Conservation (phyloP, 2,888 invertebrate genomes). For the Hylaea fasciaria region DNA sequence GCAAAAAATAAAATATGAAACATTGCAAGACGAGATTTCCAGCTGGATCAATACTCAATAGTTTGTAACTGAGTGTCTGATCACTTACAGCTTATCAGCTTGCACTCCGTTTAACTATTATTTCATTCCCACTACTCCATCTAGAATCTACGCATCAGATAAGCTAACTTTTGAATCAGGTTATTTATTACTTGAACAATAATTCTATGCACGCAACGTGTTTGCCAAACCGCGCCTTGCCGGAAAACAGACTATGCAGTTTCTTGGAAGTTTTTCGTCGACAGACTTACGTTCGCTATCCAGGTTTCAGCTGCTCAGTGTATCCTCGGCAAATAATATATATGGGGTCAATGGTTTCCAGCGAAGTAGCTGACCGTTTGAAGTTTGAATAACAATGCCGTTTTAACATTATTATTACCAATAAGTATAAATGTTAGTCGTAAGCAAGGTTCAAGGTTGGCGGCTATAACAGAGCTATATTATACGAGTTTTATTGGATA, state of each 20-base stretch:
- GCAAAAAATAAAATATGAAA: too few species aligned
- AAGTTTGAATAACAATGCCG: constrained; percentile 8
- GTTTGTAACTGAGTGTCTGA: too few species aligned
- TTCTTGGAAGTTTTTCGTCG: background rate
- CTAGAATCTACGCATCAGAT: too few species aligned
- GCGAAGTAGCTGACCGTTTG: constrained; percentile 55
- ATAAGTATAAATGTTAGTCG: background rate
- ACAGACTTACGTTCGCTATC: background rate
- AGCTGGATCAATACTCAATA: too few species aligned
- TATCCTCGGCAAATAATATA: constrained; percentile 52
- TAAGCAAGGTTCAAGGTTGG: constrained; percentile 28
- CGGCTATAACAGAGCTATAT: constrained; percentile 7
- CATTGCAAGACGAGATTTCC: too few species aligned
- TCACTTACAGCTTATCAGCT: too few species aligned
- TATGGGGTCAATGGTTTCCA: constrained; percentile 69
- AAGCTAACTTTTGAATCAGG: too few species aligned
- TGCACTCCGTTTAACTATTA: too few species aligned
- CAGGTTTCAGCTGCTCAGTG: constrained; percentile 41
- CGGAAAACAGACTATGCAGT: background rate
- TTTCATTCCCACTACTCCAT: too few species aligned
- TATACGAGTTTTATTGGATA: constrained; percentile 3
- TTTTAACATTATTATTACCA: background rate
- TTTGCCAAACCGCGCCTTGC: background rate
- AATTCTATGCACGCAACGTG: constrained; percentile 4
- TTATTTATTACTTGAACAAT: too few species aligned